These are phyloP conservation scores for Drosophila oshimai DNA, from an alignment of 1,140 invertebrate genomes.

Conservation along the genomic window DNA sequence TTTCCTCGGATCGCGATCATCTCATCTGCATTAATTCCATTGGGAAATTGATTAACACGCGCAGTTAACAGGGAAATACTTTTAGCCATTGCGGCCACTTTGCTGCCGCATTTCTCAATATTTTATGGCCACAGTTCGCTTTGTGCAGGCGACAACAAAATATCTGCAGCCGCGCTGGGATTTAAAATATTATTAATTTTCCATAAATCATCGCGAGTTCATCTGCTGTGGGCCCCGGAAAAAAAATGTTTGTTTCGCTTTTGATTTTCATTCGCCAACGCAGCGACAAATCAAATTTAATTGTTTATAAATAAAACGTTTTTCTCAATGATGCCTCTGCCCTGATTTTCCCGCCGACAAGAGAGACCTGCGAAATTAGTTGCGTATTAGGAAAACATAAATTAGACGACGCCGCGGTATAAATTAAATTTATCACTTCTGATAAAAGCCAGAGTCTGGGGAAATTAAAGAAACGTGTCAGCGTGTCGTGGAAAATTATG, in stretches of 20 bases:
- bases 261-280: conserved; percentile 36
- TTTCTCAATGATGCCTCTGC: conserved; percentile 59
- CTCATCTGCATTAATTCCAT: conserved; percentile 21
- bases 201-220: conserved; percentile 22
- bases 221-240: conserved; percentile 23
- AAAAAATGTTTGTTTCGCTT: conserved; percentile 18
- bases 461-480: conserved; percentile 59
- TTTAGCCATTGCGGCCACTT: conserved; percentile 52
- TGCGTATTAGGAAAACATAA: conserved; percentile 76
- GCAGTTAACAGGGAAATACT: conserved; percentile 70
- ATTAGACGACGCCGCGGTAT: conserved; percentile 61
- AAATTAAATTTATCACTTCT: conserved; percentile 70
- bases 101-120: conserved; percentile 73
- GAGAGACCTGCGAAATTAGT: conserved; percentile 66
- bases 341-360: conserved; percentile 2
- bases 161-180: conserved; percentile 5
- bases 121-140: conserved; percentile 46
- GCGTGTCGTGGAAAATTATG: conserved; percentile 39
- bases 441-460: conserved; percentile 49
- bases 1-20: conserved; percentile 16
- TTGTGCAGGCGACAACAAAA: conserved; percentile 26
- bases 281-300: conserved; percentile 77
- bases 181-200: conserved; percentile 39
- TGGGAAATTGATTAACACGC: conserved; percentile 64
- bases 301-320: conserved; percentile 82